Evolutionary conservation across 2,888 invertebrate genomes (phyloP).

Genomic region (Catocala sponsa): DNA sequence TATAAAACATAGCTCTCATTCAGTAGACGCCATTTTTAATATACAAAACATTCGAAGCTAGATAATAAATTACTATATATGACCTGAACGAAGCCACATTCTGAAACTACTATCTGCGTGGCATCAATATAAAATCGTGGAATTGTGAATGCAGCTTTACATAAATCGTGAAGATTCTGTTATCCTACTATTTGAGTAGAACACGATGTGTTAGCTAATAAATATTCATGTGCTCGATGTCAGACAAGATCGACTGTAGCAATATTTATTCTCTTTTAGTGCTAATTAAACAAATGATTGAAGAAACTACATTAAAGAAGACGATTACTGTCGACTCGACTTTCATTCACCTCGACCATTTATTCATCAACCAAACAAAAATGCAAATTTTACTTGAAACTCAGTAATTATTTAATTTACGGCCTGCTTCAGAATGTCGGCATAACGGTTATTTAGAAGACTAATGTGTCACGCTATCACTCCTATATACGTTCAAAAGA

Average conservation of each 20-base stretch:
- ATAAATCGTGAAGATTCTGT: slow-evolving; percentile 46
- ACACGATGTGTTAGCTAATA: slow-evolving; percentile 18
- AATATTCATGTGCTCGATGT: slow-evolving; percentile 33
- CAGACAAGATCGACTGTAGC: background rate
- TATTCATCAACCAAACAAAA: too few species aligned
- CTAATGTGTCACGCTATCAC: too few species aligned
- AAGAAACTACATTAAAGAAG: too few species aligned
- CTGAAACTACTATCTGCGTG: background rate
- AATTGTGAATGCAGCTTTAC: slow-evolving; percentile 41
- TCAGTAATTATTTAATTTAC: slow-evolving; percentile 10
- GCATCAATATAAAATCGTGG: slow-evolving; percentile 50
- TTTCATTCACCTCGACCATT: too few species aligned
- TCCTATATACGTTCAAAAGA: too few species aligned
- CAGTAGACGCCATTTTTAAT: too few species aligned
- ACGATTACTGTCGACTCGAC: too few species aligned
- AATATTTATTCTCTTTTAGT: slow-evolving; percentile 1
- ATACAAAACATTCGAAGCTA: too few species aligned
- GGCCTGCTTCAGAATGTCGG: background rate
- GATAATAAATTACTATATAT: too few species aligned
- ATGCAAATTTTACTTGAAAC: background rate
- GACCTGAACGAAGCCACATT: too few species aligned
- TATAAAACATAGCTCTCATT: too few species aligned
- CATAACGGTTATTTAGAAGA: too few species aligned
- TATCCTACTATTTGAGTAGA: slow-evolving; percentile 3
- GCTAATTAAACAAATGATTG: background rate